Evolutionary conservation across 2,888 invertebrate genomes (phyloP).

Genomic region (Aethes cnicana): DNA sequence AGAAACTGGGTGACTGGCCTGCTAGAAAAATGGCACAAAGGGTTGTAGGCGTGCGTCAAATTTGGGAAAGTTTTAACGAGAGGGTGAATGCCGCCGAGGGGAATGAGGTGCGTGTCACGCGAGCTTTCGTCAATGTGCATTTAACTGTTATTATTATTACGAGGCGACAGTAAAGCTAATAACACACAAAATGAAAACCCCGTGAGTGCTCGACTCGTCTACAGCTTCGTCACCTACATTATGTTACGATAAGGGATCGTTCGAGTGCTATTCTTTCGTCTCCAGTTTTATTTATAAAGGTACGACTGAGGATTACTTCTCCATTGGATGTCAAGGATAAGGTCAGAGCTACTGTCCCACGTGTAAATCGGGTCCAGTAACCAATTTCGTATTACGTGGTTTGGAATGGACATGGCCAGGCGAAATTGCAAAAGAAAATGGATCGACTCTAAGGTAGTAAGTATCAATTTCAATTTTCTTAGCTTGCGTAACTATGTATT

Average conservation of each 20-base stretch:
- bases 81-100: slow-evolving; percentile 49
- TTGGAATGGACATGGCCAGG: too few relatives aligned
- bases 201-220: slow-evolving; percentile 3
- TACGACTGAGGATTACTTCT: slow-evolving; percentile 16
- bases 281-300: slow-evolving; percentile 25
- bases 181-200: slow-evolving; percentile 37
- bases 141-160: slow-evolving; percentile 58
- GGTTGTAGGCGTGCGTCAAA: slow-evolving; percentile 67
- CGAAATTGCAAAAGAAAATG: too few relatives aligned
- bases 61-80: slow-evolving; percentile 75
- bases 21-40: slow-evolving; percentile 66
- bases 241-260: slow-evolving; percentile 18
- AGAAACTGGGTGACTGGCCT: slow-evolving; percentile 51
- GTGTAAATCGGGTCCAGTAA: slow-evolving; percentile 1
- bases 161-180: slow-evolving; percentile 40
- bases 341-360: neutral
- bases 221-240: slow-evolving; percentile 1
- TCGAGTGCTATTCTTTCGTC: slow-evolving; percentile 12
- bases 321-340: slow-evolving; percentile 14
- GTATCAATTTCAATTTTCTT: too few relatives aligned
- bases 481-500: too few relatives aligned
- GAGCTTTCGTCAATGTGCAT: slow-evolving; percentile 63
- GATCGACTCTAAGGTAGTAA: too few relatives aligned
- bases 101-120: slow-evolving; percentile 59
- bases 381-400: slow-evolving; percentile 9